These are phyloP conservation scores for Vannuccia rotundouncinata DNA, from an alignment of 2,888 invertebrate genomes.

Conservation along the genomic window DNA sequence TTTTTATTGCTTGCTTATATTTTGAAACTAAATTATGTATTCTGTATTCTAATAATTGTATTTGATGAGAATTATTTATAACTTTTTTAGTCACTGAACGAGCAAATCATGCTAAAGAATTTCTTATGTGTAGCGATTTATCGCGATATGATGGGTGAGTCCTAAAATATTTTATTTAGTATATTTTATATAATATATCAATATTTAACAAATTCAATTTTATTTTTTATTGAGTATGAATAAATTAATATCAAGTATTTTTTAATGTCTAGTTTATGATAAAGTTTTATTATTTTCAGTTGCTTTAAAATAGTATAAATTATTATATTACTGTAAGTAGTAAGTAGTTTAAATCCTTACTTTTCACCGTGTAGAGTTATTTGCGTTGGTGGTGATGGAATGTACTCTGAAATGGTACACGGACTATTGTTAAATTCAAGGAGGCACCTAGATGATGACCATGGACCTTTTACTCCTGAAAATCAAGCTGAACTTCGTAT, in stretches of 20 bases:
- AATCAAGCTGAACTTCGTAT: slow-evolving; percentile 46
- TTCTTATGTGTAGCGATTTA: slow-evolving; percentile 57
- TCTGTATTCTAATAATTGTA: too few relatives aligned
- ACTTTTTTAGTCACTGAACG: slow-evolving; percentile 63
- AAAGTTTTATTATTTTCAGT: too few relatives aligned
- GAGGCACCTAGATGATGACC: slow-evolving; percentile 59
- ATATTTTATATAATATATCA: too few relatives aligned
- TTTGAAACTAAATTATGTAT: too few relatives aligned
- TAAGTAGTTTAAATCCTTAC: too few relatives aligned
- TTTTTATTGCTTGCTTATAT: neutral
- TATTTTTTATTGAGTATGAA: too few relatives aligned
- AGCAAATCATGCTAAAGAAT: slow-evolving; percentile 70
- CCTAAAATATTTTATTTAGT: too few relatives aligned
- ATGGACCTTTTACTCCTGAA: slow-evolving; percentile 58
- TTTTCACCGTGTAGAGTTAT: slow-evolving; percentile 67
- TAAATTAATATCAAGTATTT: too few relatives aligned
- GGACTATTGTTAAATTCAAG: slow-evolving; percentile 64
- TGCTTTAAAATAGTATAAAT: too few relatives aligned
- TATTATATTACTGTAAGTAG: too few relatives aligned
- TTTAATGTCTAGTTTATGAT: too few relatives aligned
- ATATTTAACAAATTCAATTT: too few relatives aligned
- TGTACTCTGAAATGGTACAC: slow-evolving; percentile 71
- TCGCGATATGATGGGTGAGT: slow-evolving; percentile 58
- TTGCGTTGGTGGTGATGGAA: slow-evolving; percentile 79
- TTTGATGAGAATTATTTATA: neutral